A percentile compares a stretch with the other conserved stretches of the same genome.
phyloP scores from a whole-genome alignment of 1,140 invertebrate genomes.

The Proales similis region DNA sequence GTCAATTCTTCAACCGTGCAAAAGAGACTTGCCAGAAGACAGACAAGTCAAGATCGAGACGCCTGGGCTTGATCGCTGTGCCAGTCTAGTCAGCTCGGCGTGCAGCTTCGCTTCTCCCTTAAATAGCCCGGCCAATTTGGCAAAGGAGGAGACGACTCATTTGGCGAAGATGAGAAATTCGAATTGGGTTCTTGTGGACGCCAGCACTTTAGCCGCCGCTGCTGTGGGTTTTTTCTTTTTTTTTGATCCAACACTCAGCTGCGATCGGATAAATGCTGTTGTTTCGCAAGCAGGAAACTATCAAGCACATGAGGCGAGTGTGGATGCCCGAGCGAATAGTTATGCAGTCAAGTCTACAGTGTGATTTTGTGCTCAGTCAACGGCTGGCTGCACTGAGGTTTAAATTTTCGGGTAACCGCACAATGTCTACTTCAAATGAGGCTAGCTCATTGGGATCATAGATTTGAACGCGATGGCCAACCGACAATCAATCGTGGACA shows the following conservation, averaged over 20 bases:
- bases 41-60: neutral
- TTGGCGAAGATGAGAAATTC: slow-evolving; percentile 2
- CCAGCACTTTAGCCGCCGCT: neutral
- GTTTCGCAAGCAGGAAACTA: slow-evolving; percentile 8
- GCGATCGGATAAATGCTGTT: neutral
- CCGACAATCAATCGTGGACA: slow-evolving; percentile 21
- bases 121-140: neutral
- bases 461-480: slow-evolving; percentile 8
- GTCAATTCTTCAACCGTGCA: neutral
- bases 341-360: neutral
- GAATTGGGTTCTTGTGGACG: slow-evolving; percentile 29
- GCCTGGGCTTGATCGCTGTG: neutral
- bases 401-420: slow-evolving; percentile 1
- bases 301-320: slow-evolving; percentile 19
- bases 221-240: neutral
- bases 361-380: slow-evolving; percentile 31
- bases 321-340: slow-evolving; percentile 11
- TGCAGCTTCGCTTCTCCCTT: neutral
- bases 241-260: neutral
- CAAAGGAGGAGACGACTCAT: neutral
- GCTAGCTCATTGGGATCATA: neutral
- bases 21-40: neutral
- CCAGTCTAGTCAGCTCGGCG: neutral
- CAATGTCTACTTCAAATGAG: neutral
- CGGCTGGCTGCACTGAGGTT: slow-evolving; percentile 6